Percentiles rank a stretch among this genome's conserved stretches.
phyloP scores from a whole-genome alignment of 2,113 vertebrate genomes.

The Gallinago jamesoni region DNA sequence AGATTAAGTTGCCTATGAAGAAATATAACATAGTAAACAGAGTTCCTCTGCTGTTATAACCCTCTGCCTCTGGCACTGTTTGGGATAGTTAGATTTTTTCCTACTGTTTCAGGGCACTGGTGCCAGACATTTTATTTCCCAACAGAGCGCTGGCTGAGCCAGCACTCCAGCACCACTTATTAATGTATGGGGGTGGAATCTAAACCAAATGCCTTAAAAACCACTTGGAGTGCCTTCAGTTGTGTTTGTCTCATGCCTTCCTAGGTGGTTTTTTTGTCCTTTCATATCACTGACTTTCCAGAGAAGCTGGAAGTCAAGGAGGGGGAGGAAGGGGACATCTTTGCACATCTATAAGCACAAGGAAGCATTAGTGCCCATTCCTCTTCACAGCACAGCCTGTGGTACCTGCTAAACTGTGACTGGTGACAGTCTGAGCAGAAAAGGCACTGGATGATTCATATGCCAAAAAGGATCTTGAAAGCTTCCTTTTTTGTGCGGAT shows the following conservation, averaged over 20 bases:
- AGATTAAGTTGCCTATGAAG: not conserved
- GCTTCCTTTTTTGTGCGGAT: not conserved
- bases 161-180: not conserved
- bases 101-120: not conserved
- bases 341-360: not conserved
- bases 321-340: not conserved
- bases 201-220: not conserved
- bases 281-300: not conserved
- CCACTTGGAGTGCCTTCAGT: not conserved
- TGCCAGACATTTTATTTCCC: not conserved
- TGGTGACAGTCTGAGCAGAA: not conserved
- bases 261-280: not conserved
- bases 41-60: not conserved
- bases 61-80: not conserved
- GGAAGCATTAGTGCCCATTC: not conserved
- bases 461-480: not conserved
- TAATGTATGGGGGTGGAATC: accelerated
- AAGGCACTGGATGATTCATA: not conserved
- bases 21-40: not conserved
- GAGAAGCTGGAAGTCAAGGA: not conserved
- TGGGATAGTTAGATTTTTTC: not conserved
- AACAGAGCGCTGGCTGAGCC: not conserved
- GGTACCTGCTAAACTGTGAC: not conserved
- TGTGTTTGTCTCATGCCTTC: not conserved
- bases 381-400: not conserved